Evolutionary conservation across 1,140 invertebrate genomes (phyloP).

Genomic region (Zelostemma sp.): DNA sequence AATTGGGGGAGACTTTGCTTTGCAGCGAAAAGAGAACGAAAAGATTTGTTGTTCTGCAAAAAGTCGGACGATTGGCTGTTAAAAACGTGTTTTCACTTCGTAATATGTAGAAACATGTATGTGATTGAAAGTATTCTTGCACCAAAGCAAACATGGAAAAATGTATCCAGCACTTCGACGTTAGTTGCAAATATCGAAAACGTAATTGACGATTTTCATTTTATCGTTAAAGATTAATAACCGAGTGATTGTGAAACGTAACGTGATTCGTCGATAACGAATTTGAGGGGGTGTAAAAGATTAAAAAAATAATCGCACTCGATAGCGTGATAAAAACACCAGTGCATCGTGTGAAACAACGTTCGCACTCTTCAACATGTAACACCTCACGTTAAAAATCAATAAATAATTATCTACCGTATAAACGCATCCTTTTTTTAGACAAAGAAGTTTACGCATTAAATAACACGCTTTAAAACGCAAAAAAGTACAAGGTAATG

Average conservation of each 20-base stretch:
- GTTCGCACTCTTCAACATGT: not conserved
- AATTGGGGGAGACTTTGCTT: no score
- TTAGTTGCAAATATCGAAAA: not conserved
- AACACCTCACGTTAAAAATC: not conserved
- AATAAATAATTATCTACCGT: not conserved
- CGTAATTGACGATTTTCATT: not conserved
- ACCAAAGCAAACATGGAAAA: not conserved
- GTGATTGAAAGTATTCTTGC: not conserved
- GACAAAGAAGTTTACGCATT: slow-evolving; percentile 36
- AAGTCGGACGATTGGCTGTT: not conserved
- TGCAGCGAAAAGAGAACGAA: not conserved
- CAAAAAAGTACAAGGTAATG: slow-evolving; percentile 37
- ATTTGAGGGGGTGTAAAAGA: no score
- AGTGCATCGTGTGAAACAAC: not conserved
- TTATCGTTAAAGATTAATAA: not conserved
- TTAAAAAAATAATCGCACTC: not conserved
- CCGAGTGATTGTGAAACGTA: not conserved
- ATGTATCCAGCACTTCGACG: not conserved
- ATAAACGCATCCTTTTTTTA: slow-evolving; percentile 42
- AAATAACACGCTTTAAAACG: slow-evolving; percentile 30
- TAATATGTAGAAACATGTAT: not conserved
- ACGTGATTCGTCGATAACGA: not conserved
- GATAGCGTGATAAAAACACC: not conserved
- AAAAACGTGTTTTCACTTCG: no score
- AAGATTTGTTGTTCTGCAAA: no score